Base-by-base conservation (phyloP, 2,113 vertebrate species). In the Cairina moschata region DNA sequence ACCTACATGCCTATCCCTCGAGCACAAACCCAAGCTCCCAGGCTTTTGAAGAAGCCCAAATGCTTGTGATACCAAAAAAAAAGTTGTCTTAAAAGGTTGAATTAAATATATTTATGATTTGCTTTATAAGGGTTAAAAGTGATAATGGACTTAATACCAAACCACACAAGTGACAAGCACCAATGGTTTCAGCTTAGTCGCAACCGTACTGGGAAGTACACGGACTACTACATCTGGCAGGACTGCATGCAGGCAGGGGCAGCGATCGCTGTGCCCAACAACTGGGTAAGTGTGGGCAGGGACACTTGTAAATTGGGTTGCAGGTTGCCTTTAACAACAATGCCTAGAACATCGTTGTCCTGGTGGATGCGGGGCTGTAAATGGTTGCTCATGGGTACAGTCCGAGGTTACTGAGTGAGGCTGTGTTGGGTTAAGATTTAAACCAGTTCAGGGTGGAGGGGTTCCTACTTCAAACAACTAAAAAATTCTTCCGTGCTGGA, bases 101-200 rank as follows among this genome's bases (percentile, higher is more conserved):
- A 50, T 55, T 13, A 26, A 23, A 76, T 36, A 23, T 32, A 11
- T 22, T 84, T 10, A 60, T 50, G 34, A 5, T 81, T 66, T 88
- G 17, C 25, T 90, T 90, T 66, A 22, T 31, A 97, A 99, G 99
- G 99, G 94, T 84, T 99, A 74, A 99, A 98, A 97, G 90, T 99
- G 95, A 99, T 99, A 58, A 98, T 99, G 72, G 99, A 99, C 96
- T 98, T 99, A 76, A 99, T 99, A 97, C 99, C 99, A 59, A 99
- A 99, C 97, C 99, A 99, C 78, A 99, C 99, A 40, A 99, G 99
- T 25, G 98, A 99, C 97, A 98, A 97, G 55, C 99, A 99, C 97
- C 76, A 3, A n/a, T 99, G 99, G 99, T 99, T 99, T 93, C 98
- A 99, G 91, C 85, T 98, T 89, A 99, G 99, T 93, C 98, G 98